A percentile compares a stretch with the other conserved stretches of the same genome.
These are phyloP conservation scores for Coelinius sp. DNA, from an alignment of 2,888 invertebrate species.

Conservation along the genomic window DNA sequence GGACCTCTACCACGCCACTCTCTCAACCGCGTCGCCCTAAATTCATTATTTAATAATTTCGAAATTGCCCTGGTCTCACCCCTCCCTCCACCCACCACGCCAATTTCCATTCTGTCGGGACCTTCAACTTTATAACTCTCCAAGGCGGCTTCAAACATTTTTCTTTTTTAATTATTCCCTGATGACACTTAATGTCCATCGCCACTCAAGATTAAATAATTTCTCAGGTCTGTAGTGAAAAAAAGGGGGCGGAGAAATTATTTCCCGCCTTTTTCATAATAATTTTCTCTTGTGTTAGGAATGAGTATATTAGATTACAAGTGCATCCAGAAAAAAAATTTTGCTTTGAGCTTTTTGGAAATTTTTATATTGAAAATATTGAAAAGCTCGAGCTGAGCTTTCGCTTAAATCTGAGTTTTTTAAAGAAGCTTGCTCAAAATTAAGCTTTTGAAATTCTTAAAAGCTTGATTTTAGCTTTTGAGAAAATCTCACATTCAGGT, in stretches of 20 bases:
- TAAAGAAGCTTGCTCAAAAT: too few species aligned
- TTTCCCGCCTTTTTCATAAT: neutral
- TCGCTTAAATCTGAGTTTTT: too few species aligned
- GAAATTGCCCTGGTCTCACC: constrained; percentile 13
- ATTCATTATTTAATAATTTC: constrained; percentile 28
- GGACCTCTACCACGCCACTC: constrained; percentile 4
- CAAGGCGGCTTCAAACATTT: neutral
- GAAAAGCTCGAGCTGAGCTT: too few species aligned
- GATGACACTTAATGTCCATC: constrained; percentile 17
- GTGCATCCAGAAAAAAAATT: too few species aligned
- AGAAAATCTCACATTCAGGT: too few species aligned
- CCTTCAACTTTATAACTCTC: constrained; percentile 17
- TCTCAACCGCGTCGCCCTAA: constrained; percentile 22
- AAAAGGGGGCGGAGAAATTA: neutral
- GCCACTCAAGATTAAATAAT: constrained; percentile 22
- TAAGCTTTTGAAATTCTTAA: too few species aligned
- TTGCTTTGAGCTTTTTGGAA: too few species aligned
- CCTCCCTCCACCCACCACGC: neutral
- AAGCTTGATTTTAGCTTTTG: too few species aligned
- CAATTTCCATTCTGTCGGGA: constrained; percentile 8
- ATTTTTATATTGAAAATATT: too few species aligned
- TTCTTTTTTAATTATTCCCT: constrained; percentile 22
- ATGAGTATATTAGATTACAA: too few species aligned
- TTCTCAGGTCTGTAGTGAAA: neutral
- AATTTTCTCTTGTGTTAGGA: too few species aligned